Conservation (phyloP, 2,113 vertebrate species). For the Poeciliopsis retropinna region DNA sequence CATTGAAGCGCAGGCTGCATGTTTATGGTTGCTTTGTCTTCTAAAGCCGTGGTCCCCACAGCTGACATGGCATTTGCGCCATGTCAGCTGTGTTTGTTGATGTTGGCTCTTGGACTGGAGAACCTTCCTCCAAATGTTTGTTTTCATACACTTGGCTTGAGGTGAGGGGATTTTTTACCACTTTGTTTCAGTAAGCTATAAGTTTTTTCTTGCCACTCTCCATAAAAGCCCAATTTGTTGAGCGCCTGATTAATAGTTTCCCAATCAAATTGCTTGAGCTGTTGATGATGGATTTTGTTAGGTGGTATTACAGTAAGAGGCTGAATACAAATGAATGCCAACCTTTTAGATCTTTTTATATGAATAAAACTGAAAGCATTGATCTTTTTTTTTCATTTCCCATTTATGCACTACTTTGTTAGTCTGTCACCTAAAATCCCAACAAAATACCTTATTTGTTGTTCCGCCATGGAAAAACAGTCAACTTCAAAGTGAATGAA, state of each 20-base stretch:
- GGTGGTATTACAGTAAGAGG: not conserved
- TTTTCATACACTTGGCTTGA: not conserved
- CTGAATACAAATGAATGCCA: not conserved
- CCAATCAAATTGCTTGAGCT: not conserved
- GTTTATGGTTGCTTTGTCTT: too few relatives aligned
- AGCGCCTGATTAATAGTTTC: not conserved
- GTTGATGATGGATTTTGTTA: not conserved
- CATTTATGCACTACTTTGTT: not conserved
- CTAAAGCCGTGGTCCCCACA: too few relatives aligned
- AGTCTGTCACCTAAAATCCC: not conserved
- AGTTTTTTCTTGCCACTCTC: too few relatives aligned
- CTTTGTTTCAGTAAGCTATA: not conserved
- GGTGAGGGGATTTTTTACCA: too few relatives aligned
- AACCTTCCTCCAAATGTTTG: too few relatives aligned
- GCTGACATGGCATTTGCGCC: too few relatives aligned
- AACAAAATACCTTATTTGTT: not conserved
- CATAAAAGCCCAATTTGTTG: not conserved
- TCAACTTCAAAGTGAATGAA: not conserved
- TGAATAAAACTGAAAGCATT: not conserved
- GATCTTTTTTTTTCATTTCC: not conserved
- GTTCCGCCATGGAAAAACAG: not conserved
- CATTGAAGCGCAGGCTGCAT: too few relatives aligned
- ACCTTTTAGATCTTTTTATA: not conserved
- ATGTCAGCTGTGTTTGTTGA: too few relatives aligned
- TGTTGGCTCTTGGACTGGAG: too few relatives aligned